Base-by-base conservation (phyloP, 2,797 vertebrate genomes). In the Coranthus polyacanthus region DNA sequence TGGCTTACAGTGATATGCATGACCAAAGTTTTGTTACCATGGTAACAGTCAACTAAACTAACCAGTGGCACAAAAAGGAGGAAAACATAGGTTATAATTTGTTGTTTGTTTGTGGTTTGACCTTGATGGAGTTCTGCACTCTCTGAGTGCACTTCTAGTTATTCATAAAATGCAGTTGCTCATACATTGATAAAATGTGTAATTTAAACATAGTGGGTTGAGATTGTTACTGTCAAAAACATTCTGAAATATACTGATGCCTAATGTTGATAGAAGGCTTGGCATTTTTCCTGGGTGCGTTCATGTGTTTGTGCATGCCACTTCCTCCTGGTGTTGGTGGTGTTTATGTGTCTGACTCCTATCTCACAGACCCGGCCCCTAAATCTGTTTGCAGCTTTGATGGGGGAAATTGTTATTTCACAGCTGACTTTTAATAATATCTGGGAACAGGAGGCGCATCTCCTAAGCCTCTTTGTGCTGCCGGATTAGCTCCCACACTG, bases 361-460 rank as follows among this genome's bases (percentile, higher is more conserved):
- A 89, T 84, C 86, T 85, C 52, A 6, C 57, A 74, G 74, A 66
- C 81, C 62, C 17, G 62, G 51, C 58, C 81, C 51, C 38, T 83
- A 80, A 90, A 84, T 83, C 86, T 80, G 68, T 69, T 74, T 55
- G 70, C 82, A 59, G 84, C 83, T 89, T 90, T 90, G 90, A 91
- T 90, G 80, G 80, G 60, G 79, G 78, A 89, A 93, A 92, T 88
- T 86, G 87, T 92, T 93, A 88, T 91, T 93, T 91, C 86, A 85
- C 83, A 86, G 88, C 87, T 90, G 84, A 92, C 87, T 88, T 93
- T 93, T 92, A 92, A 92, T 92, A 92, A 89, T 84, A 92, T 92
- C 91, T 79, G 78, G 69, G 84, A 89, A 90, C 92, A 91, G 90
- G 85, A 90, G 90, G 87, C 68, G 50, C 84, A 92, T 93, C 92